Base-by-base conservation (phyloP, 2,113 vertebrate genomes). In the Microcebus griseorufus region DNA sequence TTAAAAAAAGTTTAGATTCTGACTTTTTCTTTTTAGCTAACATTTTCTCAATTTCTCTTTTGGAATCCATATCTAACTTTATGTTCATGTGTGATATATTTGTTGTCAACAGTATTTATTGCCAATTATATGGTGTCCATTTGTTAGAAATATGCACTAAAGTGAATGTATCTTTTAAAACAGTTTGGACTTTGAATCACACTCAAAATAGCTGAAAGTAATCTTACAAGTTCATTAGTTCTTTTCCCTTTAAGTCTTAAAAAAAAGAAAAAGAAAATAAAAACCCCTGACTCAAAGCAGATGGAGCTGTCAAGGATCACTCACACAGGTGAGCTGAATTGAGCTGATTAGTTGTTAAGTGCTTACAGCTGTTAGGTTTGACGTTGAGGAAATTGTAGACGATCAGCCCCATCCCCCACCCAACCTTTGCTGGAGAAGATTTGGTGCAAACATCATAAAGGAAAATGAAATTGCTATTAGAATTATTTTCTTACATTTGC, bases 331-430 rank as follows among this genome's bases (percentile, higher is more conserved):
- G 98, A 98, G 97, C 55, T 5, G 81, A 75, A 84, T 34, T 90
- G 94, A 97, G 96, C 0, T 90, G 98, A 99, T 96, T 98, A 99
- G 98, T 97, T 98, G 97, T 92, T 99, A 99, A 99, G 90, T 98
- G 98, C 86, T 99, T 97, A 98, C 98, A 99, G 98, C 96, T 99
- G 98, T 98, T 45, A 94, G 90, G 60, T 96, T 95, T 96, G 88
- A 83, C 93, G 17, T 18, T 4, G 78, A 98, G 98, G 98, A 98
- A 98, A 98, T 97, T 98, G 93, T 80, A 97, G 95, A 97, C 78
- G 95, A 97, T 93, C 86, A 67, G 90, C 90, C 90, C n/a, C 80
- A 27, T 94, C 96, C 65, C 70, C 0, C 20, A 79, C 53, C 60
- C 2, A 62, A 39, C n/a, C 48, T 82, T 96, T 94, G 97, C 97